Percentiles rank a stretch among this genome's conserved stretches.
Conservation (phyloP, 2,888 invertebrate genomes). For the Phyllotreta cruciferae region DNA sequence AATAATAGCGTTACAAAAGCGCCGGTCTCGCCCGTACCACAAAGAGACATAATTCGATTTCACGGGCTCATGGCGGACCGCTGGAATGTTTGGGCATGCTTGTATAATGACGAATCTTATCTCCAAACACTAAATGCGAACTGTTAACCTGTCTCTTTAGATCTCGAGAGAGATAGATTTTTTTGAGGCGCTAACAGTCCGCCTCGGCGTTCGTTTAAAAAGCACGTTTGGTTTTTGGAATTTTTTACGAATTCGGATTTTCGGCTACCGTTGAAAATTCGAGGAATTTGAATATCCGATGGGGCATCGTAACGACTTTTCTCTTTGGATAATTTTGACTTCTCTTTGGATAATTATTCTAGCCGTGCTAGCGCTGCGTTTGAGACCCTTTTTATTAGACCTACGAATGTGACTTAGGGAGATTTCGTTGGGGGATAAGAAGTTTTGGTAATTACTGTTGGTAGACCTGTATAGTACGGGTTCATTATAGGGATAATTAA, state of each 20-base stretch:
- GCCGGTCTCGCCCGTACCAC: conserved; percentile 22
- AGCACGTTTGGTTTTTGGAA: too few relatives aligned
- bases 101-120: conserved; percentile 36
- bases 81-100: conserved; percentile 32
- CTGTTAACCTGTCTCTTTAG: conserved; percentile 25
- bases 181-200: conserved; percentile 3
- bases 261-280: conserved; percentile 9
- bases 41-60: conserved; percentile 35
- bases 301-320: conserved; percentile 16
- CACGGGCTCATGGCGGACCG: conserved; percentile 25
- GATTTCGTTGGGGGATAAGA: too few relatives aligned
- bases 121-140: conserved; percentile 29
- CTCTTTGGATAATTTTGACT: conserved; percentile 1
- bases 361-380: conserved; percentile 2
- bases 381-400: not conserved
- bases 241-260: not conserved
- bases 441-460: too few relatives aligned
- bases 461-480: too few relatives aligned
- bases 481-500: too few relatives aligned
- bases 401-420: too few relatives aligned
- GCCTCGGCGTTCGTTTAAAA: conserved; percentile 1
- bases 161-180: not conserved
- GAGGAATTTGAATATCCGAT: conserved; percentile 12
- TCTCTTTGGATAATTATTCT: conserved; percentile 5
- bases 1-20: conserved; percentile 32